Base-by-base conservation (phyloP, 2,888 invertebrate species). In the Cataglyphis livida region DNA sequence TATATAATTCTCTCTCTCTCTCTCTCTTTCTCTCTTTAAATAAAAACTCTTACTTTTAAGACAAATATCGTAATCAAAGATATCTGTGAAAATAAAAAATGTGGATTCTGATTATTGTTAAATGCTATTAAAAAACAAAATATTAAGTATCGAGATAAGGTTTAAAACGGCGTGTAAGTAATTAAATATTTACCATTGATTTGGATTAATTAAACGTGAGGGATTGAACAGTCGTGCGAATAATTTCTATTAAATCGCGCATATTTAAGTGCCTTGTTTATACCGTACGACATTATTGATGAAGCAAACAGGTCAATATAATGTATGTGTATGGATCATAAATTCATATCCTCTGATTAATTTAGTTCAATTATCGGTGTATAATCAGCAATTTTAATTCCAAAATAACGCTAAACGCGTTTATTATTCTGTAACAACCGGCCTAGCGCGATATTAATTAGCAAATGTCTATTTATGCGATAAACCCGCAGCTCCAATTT, bases 401-500 rank as follows among this genome's bases (percentile, higher is more conserved):
- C 75, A 66, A 51, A 65, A 66, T 81, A 75, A 68, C 35, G 28
- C 32, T 76, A 71, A 75, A 75, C 76, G 65, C 76, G 70, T 81
- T 70, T 81, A 83, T 75, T 83, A 79, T 71, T 38, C 57, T 32
- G 64, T 66, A 83, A 76, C 81, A 73, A 79, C 28, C 65, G 57
- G 54, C 48, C 71, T 59, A 81, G 65, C 75, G 35, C 38, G 65
- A 81, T 57, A 62, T 84, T 85, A 85, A 85, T 85, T 85, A 85
- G 61, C 61, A 54, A 84, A 84, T 83, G 74, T 84, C 71, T 84
- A 78, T 83, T 85, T 85, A 83, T 61, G 32, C 83, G 75, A 79
- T 73, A 51, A 62, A 85, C 73, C 64, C 68, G 28, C 41, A 57
- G 51, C 51, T 70, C 35, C 18, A 32, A 10, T 68, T 71, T 71